phyloP scores from a whole-genome alignment of 1,140 invertebrate genomes.

The Agraylea sexmaculata region DNA sequence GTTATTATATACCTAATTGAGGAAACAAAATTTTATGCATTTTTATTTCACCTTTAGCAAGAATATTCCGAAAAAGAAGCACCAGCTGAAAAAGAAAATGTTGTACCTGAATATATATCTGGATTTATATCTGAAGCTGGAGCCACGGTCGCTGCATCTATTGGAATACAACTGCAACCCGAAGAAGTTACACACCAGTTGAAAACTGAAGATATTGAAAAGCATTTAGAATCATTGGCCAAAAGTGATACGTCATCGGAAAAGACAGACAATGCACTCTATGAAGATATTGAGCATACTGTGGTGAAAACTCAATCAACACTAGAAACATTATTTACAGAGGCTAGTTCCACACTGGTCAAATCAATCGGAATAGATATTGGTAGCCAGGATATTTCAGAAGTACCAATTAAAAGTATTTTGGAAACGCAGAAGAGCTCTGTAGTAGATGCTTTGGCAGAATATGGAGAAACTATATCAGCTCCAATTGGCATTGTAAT shows the following conservation, averaged over 20 bases:
- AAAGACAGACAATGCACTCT: too few species aligned
- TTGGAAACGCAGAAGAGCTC: too few species aligned
- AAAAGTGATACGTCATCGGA: too few species aligned
- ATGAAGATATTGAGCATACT: too few species aligned
- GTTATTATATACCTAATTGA: slow-evolving; percentile 6
- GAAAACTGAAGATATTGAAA: not conserved
- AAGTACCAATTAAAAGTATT: too few species aligned
- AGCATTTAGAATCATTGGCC: not conserved
- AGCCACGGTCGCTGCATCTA: slow-evolving; percentile 11
- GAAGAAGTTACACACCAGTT: slow-evolving; percentile 4
- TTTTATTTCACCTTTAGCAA: not conserved
- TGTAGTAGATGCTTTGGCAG: slow-evolving; percentile 5
- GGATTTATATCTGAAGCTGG: slow-evolving; percentile 14
- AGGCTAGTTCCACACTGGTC: slow-evolving; percentile 15
- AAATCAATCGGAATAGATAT: slow-evolving; percentile 17
- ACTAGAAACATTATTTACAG: slow-evolving; percentile 13
- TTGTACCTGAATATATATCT: slow-evolving; percentile 9
- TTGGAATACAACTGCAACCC: slow-evolving; percentile 11
- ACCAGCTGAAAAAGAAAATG: slow-evolving; percentile 8
- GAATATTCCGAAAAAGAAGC: not conserved
- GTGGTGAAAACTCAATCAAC: not conserved
- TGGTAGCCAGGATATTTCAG: slow-evolving; percentile 11
- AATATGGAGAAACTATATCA: slow-evolving; percentile 6
- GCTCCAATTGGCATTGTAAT: slow-evolving; percentile 7
- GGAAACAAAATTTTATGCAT: not conserved